Base-by-base conservation (phyloP, 1,140 invertebrate species). In the Eriocheir sinensis region DNA sequence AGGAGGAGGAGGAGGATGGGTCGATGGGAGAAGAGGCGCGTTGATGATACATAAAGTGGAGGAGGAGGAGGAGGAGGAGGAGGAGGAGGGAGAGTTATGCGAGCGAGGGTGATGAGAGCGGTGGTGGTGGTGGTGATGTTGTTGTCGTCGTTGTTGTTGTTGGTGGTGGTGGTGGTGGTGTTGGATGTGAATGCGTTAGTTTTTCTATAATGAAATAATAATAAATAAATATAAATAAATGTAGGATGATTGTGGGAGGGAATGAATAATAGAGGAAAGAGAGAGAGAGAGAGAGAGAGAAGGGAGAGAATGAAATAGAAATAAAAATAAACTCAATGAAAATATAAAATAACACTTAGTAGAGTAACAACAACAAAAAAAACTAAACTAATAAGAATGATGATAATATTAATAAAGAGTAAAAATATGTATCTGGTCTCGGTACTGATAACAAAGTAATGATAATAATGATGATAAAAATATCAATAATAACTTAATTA, bases 31-130 rank as follows among this genome's bases (percentile, higher is more conserved):
- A 21, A 1, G 48, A n/a, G 21, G 21, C 27, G 60, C n/a, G 60
- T 72, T 72, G 60, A 72, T 72, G 60, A 72, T 21, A 72, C n/a
- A 21, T 72, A 72, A 79, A 36, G 72, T 15, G 72, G 60, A 79
- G 90, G 36, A 34, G 36, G 81, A 85, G 81, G 44, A 32, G n/a
- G 88, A 89, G 40, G 44, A 48, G 9, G 88, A 89, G 88, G 44
- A n/a, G n/a, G n/a, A n/a, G n/a, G 21, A 17, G 34, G 21, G 36
- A 30, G 38, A 48, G 38, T 85, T 85, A 85, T 36, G 34, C 21
- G 15, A 34, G 83, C 8, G 83, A 85, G 27, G 30, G 83, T 85
- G n/a, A 41, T 34, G 83, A 32, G 34, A 85, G 83, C 15, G 83
- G 38, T 85, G 36, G 83, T 32, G 38, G 38, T 85, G 83, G 34